Evolutionary conservation across 2,888 invertebrate genomes (phyloP), one percentile per base, ranked within the genome.

Genomic region (Villa cingulata): DNA sequence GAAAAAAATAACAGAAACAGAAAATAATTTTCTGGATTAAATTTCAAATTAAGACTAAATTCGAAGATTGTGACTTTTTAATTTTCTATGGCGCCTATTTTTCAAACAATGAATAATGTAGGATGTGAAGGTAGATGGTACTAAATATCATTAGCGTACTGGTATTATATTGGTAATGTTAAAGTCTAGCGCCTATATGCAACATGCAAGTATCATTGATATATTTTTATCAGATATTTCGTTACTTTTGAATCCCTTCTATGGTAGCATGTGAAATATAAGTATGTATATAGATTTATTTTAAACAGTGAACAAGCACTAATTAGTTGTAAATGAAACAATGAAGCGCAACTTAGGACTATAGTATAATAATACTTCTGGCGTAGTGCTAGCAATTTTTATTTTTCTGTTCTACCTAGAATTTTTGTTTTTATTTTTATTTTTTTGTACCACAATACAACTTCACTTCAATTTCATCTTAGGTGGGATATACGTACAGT

Each of bases 321-420:
- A 51, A 51, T 51, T 51, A 51, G 51, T 46, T 41, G 44, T 41
- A 51, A 47, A 41, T 45, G 42, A 46, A 49, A 48, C 41, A 49
- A 43, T 51, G 42, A 51, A 51, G 51, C 51, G 48, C 51, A 48
- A 51, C 44, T 46, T 45, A 41, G 20, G 41, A 23, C 34, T 27
- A 45, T n/a, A n/a, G n/a, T n/a, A n/a, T n/a, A n/a, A n/a, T n/a
- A n/a, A n/a, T 51, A 46, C 51, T 49, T 39, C 51, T 49, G 27
- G 41, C 38, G 42, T 40, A 45, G 45, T 36, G 43, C 42, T 46
- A 42, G 37, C 42, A 42, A n/a, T 34, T 42, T 42, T 34, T 10
- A 34, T 15, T 27, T 32, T 32, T 32, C 12, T 32, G 4, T 32
- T 32, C 3, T 32, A 32, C 4, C 12, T 32, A 12, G 6, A 27